Evolutionary conservation across 2,113 vertebrate species (phyloP).

Genomic region (Lophotis ruficrista): DNA sequence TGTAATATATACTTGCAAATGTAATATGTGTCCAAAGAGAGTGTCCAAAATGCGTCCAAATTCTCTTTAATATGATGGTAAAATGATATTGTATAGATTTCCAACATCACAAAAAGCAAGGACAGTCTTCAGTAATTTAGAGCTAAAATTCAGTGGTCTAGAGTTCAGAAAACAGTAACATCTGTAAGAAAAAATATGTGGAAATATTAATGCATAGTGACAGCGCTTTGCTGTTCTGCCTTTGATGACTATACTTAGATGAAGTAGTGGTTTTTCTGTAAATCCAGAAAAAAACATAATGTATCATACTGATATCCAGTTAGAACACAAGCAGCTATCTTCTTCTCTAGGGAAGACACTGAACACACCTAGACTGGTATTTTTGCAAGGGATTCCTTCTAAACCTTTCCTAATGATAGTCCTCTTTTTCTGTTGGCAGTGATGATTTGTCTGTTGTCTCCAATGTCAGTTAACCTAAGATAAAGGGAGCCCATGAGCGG

Average conservation of each 20-base stretch:
- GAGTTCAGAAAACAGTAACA: not conserved
- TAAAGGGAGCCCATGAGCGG: not conserved
- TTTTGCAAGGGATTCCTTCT: not conserved
- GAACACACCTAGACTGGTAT: not conserved
- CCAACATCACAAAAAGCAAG: not conserved
- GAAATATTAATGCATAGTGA: not conserved
- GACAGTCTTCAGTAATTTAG: not conserved
- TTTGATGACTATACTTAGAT: not conserved
- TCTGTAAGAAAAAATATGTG: not conserved
- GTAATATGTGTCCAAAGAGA: not conserved
- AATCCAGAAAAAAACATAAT: not conserved
- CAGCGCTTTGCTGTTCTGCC: not conserved
- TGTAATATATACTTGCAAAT: not conserved
- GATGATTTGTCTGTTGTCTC: conserved; percentile 38
- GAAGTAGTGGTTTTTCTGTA: not conserved
- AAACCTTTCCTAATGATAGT: not conserved
- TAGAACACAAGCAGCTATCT: not conserved
- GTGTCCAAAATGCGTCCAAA: too few relatives aligned
- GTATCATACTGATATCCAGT: not conserved
- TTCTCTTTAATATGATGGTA: not conserved
- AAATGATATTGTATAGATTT: not conserved
- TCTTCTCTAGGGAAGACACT: not conserved
- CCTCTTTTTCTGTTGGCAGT: not conserved
- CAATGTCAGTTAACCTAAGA: conserved; percentile 20
- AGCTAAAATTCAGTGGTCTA: not conserved